phyloP scores from a whole-genome alignment of 1,140 invertebrate species.

The Holotrichia oblita region DNA sequence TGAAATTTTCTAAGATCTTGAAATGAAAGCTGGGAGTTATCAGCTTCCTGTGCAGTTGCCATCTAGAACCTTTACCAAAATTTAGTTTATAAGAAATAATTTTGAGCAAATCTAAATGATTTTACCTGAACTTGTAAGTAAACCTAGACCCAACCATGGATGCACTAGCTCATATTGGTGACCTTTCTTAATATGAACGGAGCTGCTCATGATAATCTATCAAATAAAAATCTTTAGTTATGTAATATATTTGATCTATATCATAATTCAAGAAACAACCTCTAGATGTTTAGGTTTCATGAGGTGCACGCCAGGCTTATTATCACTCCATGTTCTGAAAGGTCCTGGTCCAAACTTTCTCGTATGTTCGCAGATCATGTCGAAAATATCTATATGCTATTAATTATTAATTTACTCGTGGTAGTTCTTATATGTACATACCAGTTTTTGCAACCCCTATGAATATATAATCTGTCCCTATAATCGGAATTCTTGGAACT shows the following conservation, averaged over 20 bases:
- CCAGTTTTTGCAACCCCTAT: background rate
- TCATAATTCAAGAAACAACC: too few relatives aligned
- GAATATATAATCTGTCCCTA: background rate
- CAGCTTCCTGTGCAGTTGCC: background rate
- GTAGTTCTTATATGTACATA: background rate
- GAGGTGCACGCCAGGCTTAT: constrained; percentile 49
- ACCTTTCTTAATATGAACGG: constrained; percentile 67
- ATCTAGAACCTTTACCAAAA: background rate
- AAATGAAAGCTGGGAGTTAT: background rate
- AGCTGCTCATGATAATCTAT: constrained; percentile 66
- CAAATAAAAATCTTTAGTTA: too few relatives aligned
- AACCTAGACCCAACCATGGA: constrained; percentile 64
- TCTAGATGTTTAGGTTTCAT: constrained; percentile 55
- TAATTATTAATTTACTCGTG: background rate
- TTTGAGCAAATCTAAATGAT: background rate
- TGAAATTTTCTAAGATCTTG: background rate
- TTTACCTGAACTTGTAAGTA: constrained; percentile 55
- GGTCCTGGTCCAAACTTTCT: background rate
- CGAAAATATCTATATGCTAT: background rate
- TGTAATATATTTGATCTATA: too few relatives aligned
- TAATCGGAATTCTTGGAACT: background rate
- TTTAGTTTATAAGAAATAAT: background rate
- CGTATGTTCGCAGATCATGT: background rate
- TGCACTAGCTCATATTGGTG: constrained; percentile 66
- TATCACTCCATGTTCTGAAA: constrained; percentile 47